These are phyloP conservation scores for Gallinago jamesoni DNA, from an alignment of 2,113 vertebrate species.

Conservation along the genomic window DNA sequence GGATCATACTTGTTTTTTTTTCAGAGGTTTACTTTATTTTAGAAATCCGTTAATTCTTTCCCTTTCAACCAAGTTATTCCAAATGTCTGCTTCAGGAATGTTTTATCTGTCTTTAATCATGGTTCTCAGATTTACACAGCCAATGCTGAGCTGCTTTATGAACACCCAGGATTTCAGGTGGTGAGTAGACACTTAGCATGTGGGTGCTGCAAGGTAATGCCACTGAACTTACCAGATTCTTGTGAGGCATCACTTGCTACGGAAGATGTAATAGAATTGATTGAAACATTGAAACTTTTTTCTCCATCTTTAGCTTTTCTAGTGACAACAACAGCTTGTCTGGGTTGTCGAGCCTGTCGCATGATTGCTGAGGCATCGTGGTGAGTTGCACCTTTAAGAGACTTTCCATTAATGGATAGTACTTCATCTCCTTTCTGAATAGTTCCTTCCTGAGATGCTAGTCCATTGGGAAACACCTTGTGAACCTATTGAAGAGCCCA, in stretches of 20 bases:
- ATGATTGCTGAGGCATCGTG: conserved; percentile 81
- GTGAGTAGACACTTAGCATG: neutral
- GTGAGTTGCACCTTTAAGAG: conserved; percentile 84
- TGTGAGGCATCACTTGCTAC: conserved; percentile 31
- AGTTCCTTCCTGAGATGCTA: conserved; percentile 91
- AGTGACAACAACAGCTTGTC: conserved; percentile 88
- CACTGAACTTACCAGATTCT: conserved; percentile 12
- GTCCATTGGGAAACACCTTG: conserved; percentile 86
- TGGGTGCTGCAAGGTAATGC: neutral
- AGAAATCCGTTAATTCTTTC: neutral
- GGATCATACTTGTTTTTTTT: neutral
- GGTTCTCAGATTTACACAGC: neutral
- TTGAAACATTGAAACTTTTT: neutral
- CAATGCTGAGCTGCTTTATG: neutral
- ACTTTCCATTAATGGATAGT: conserved; percentile 93
- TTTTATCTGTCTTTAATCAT: neutral
- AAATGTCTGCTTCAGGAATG: neutral
- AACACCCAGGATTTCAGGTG: neutral
- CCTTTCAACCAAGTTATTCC: neutral
- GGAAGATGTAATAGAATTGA: conserved; percentile 18
- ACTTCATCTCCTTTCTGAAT: conserved; percentile 92
- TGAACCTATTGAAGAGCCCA: conserved; percentile 81
- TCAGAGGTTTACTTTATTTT: neutral
- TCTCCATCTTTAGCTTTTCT: conserved; percentile 70
- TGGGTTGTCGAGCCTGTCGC: conserved; percentile 83